A percentile compares a stretch with the other conserved stretches of the same genome.
These are phyloP conservation scores for Nematostella vectensis DNA, from an alignment of 92 coral and sea anemone species.

Conservation along the genomic window DNA sequence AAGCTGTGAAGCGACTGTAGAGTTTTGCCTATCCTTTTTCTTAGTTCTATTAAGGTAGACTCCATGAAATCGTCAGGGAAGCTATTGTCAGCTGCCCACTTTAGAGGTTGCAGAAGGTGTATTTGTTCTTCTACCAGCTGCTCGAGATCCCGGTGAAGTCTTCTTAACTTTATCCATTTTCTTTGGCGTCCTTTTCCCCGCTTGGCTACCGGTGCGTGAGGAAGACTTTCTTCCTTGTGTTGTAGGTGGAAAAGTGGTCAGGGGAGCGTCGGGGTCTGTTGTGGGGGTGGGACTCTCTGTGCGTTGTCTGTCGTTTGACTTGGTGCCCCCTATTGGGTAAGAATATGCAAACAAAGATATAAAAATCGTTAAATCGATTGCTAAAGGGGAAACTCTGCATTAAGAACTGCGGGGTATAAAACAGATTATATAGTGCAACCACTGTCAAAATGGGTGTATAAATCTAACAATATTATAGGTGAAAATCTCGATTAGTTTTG, in stretches of 20 bases:
- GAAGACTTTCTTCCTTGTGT: not conserved
- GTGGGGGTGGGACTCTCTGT: conserved; percentile 88
- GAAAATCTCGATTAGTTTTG: too few relatives aligned
- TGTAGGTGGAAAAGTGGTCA: conserved; percentile 21
- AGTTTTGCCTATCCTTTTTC: too few relatives aligned
- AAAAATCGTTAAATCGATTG: not conserved
- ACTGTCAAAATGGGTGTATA: too few relatives aligned
- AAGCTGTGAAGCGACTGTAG: too few relatives aligned
- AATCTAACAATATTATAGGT: too few relatives aligned
- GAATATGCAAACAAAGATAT: not conserved
- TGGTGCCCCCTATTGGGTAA: conserved; percentile 35
- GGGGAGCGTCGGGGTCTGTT: conserved; percentile 63
- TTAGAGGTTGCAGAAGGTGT: not conserved
- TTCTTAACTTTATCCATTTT: conserved; percentile 3
- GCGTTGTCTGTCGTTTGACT: conserved; percentile 44
- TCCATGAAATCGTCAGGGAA: too few relatives aligned
- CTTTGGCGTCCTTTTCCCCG: not conserved
- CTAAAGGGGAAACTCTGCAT: too few relatives aligned
- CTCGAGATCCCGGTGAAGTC: conserved; percentile 1
- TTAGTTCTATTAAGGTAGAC: too few relatives aligned
- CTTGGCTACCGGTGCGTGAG: not conserved
- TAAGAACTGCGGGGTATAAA: too few relatives aligned
- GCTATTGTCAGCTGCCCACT: not conserved
- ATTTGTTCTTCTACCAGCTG: not conserved
- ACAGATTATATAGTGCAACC: too few relatives aligned